Conservation (phyloP, 2,113 vertebrate genomes). For the Caranx melampygus region DNA sequence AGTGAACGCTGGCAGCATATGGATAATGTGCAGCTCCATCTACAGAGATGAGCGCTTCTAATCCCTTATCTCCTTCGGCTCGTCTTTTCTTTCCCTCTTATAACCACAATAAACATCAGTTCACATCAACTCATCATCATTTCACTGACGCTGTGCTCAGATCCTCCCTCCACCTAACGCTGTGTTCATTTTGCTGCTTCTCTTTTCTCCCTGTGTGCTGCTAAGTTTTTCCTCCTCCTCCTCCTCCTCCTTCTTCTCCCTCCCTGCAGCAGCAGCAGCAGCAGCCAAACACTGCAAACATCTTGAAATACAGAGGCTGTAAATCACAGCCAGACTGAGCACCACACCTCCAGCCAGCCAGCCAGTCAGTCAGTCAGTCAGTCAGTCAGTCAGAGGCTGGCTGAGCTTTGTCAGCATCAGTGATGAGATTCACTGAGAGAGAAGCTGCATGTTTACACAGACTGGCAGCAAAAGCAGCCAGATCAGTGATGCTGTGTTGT, state of each 20-base stretch:
- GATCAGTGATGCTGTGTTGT: background rate
- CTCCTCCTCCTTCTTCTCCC: background rate
- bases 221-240: slow-evolving; percentile 4
- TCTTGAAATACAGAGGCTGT: slow-evolving; percentile 33
- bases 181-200: slow-evolving; percentile 24
- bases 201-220: slow-evolving; percentile 15
- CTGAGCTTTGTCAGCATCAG: slow-evolving; percentile 15
- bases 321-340: slow-evolving; percentile 34
- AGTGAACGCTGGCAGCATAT: slow-evolving; percentile 40
- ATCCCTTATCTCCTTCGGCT: background rate
- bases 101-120: background rate
- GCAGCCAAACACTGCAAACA: slow-evolving; percentile 20
- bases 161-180: slow-evolving; percentile 42
- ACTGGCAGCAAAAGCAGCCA: background rate
- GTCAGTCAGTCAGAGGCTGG: background rate
- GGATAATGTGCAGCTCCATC: slow-evolving; percentile 17
- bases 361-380: too few species aligned
- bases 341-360: background rate
- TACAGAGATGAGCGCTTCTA: background rate
- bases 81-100: background rate
- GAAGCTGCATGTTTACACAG: background rate
- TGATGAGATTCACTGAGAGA: slow-evolving; percentile 2
- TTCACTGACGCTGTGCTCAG: background rate
- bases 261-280: slow-evolving; percentile 29
- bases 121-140: slow-evolving; percentile 10